Percentiles rank a stretch among this genome's conserved stretches.
phyloP scores from a whole-genome alignment of 2,888 invertebrate genomes.

The Chelonus formosanus region DNA sequence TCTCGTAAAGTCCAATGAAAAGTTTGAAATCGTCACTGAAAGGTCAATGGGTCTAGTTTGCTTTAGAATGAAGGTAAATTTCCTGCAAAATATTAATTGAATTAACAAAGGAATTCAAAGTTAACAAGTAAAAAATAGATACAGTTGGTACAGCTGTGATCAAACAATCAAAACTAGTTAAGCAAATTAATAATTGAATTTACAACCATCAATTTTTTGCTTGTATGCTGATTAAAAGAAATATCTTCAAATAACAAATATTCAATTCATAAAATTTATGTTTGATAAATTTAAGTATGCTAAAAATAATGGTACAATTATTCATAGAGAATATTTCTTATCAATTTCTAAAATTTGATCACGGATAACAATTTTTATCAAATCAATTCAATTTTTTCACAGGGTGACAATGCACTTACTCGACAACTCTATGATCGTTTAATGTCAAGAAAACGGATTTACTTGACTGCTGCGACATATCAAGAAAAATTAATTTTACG shows the following conservation, averaged over 20 bases:
- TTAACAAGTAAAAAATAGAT: no score
- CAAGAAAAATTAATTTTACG: conserved; percentile 77
- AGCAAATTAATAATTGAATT: no score
- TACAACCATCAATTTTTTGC: no score
- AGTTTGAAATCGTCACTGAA: conserved; percentile 82
- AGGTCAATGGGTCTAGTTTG: conserved; percentile 86
- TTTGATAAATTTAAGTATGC: no score
- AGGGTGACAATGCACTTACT: conserved; percentile 76
- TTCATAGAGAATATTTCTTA: no score
- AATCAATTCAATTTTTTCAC: conserved; percentile 33
- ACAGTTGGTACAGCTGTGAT: no score
- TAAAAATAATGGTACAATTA: no score
- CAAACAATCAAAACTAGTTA: no score
- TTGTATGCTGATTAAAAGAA: neutral
- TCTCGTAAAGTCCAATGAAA: conserved; percentile 74
- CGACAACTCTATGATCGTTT: conserved; percentile 77
- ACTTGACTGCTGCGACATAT: conserved; percentile 81
- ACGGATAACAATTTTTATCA: neutral
- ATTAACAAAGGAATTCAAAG: no score
- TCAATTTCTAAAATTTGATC: no score
- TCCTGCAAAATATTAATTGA: neutral
- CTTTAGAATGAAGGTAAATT: conserved; percentile 78
- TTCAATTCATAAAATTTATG: neutral
- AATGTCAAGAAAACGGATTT: conserved; percentile 80
- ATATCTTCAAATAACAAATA: neutral